Percentiles rank a stretch among this genome's conserved stretches.
Conservation (phyloP, 2,797 vertebrate species). For the Chaenodraco wilsoni region DNA sequence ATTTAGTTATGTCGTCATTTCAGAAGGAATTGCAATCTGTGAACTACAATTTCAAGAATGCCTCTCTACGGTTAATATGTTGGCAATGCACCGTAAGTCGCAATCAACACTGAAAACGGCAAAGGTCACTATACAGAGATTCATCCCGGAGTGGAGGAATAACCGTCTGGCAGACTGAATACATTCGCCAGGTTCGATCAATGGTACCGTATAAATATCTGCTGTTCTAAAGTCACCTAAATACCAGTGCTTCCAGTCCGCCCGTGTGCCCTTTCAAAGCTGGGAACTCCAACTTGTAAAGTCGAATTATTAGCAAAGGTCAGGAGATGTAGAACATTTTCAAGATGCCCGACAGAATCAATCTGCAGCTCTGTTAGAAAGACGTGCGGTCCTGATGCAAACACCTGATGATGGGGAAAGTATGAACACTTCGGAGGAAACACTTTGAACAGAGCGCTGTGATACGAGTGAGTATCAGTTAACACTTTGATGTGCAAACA, state of each 20-base stretch:
- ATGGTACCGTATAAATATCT: constrained; percentile 83
- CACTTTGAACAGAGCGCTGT: constrained; percentile 13
- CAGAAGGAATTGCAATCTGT: constrained; percentile 12
- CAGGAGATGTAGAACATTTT: constrained; percentile 88
- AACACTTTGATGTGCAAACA: neutral
- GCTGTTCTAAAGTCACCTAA: constrained; percentile 86
- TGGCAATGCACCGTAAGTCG: neutral
- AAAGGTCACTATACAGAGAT: constrained; percentile 65
- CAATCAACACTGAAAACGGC: constrained; percentile 33
- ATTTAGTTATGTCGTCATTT: constrained; percentile 1
- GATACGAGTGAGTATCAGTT: neutral
- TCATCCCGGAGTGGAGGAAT: constrained; percentile 42
- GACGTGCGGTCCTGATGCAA: constrained; percentile 21
- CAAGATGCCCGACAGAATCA: constrained; percentile 79
- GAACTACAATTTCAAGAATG: constrained; percentile 1
- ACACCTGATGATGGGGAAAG: constrained; percentile 20
- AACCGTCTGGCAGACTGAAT: constrained; percentile 64
- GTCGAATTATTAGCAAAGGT: constrained; percentile 97
- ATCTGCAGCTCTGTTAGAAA: constrained; percentile 86
- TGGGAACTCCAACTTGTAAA: constrained; percentile 84
- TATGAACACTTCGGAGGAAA: constrained; percentile 7
- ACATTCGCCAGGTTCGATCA: constrained; percentile 85
- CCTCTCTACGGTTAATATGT: constrained; percentile 9
- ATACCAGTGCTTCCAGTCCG: constrained; percentile 88
- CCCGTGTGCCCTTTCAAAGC: constrained; percentile 88